Conservation (phyloP, 2,113 vertebrate species). For the Dasyprocta punctata region DNA sequence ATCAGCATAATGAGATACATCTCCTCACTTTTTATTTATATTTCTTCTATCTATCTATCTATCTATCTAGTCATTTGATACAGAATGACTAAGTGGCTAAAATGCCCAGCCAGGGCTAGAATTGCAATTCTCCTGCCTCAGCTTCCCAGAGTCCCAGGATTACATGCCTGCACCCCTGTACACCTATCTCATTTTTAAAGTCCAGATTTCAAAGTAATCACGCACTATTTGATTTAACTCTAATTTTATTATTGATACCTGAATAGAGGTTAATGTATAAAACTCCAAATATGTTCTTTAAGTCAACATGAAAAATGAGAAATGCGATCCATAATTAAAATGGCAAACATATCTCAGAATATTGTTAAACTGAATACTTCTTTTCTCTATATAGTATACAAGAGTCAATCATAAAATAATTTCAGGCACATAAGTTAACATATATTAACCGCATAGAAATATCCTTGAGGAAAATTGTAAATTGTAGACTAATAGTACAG, state of each 20-base stretch:
- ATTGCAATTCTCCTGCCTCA: neutral
- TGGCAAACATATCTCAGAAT: neutral
- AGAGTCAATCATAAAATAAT: neutral
- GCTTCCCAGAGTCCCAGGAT: neutral
- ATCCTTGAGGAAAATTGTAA: neutral
- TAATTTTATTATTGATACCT: neutral
- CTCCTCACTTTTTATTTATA: neutral
- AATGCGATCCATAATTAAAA: neutral
- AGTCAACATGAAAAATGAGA: neutral
- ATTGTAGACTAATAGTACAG: neutral
- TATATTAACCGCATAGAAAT: too few relatives aligned
- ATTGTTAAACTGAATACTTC: neutral
- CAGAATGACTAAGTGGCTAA: neutral
- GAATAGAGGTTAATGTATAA: neutral
- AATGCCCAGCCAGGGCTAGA: neutral
- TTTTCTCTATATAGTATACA: neutral
- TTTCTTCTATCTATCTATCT: neutral
- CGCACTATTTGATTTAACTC: neutral
- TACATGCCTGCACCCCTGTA: neutral
- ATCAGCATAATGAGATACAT: neutral
- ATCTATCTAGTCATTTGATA: neutral
- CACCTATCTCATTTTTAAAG: neutral
- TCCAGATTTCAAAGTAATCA: neutral
- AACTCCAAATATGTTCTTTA: neutral
- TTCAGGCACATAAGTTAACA: neutral